Evolutionary conservation across 1,140 invertebrate species (phyloP), one percentile per base, ranked within the genome.

Genomic region (Lasaia peninsularis): DNA sequence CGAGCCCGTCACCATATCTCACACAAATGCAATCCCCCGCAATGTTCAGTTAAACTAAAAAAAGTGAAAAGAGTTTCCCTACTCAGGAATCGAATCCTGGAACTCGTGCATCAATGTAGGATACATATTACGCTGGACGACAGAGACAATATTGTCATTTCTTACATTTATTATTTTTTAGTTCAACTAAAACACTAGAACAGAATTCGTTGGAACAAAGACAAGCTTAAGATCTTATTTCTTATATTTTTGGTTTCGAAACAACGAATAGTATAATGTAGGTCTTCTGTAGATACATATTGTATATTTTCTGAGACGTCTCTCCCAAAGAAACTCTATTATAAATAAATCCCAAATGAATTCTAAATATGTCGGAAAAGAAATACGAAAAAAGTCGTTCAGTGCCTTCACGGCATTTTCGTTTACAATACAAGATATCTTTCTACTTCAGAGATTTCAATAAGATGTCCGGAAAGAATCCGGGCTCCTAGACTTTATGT

Each of bases 381-480:
- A 28, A 28, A 28, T 28, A 28, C 24, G 24, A 28, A 28, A 28
- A 28, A 28, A 28, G 24, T 44, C 37, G 18, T 44, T 18, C 37
- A 16, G 10, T 16, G 16, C 16, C 18, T 8, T 44, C 37, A 44
- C 37, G 37, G 37, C 18, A 44, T 44, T 44, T 44, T 44, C 16
- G 16, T 44, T 44, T 44, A 44, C 18, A 44, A 44, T 44, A 44
- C 18, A 20, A 44, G 18, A 44, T 18, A 44, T 44, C 9, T 44
- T 44, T 44, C 8, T 44, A 9, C 40, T 44, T 44, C 40, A 20
- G 40, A 44, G 40, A 44, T 44, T 44, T 44, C 40, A 44, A 44
- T 44, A 44, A 44, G 18, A 44, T 44, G 40, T 44, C 10, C 40
- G 40, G 40, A 44, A 16, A 20, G 40, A 18, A 44, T 44, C 40